Conservation (phyloP, 1,140 invertebrate genomes). For the Heliothis subflexa region DNA sequence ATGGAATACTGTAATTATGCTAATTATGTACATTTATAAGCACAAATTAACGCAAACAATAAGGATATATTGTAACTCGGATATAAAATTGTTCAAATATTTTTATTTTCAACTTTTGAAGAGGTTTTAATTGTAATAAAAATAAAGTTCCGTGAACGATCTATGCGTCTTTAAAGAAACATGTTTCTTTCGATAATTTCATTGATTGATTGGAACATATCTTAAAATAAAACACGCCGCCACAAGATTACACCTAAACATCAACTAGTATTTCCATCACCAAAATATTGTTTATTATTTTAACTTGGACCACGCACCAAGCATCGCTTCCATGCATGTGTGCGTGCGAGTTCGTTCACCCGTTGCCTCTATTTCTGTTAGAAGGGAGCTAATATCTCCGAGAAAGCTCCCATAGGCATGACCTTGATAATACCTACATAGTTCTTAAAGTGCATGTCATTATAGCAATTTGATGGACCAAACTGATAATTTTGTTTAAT, state of each 20-base stretch:
- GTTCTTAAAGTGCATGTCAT: conserved; percentile 20
- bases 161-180: not conserved
- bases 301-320: conserved; percentile 24
- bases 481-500: not conserved
- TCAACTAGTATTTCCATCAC: not conserved
- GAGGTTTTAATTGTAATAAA: too few relatives aligned
- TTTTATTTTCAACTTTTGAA: too few relatives aligned
- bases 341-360: conserved; percentile 60
- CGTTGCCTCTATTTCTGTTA: conserved; percentile 54
- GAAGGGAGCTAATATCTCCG: conserved; percentile 30
- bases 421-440: conserved; percentile 16
- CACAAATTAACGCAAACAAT: too few relatives aligned
- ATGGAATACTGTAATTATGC: not conserved
- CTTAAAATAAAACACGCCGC: not conserved
- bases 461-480: not conserved
- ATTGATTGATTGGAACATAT: not conserved
- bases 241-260: too few relatives aligned
- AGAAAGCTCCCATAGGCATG: conserved; percentile 33
- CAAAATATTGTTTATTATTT: not conserved
- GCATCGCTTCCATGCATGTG: conserved; percentile 48
- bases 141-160: too few relatives aligned
- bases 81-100: too few relatives aligned
- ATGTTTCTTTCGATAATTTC: not conserved
- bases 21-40: too few relatives aligned
- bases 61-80: too few relatives aligned